Conservation (phyloP, 2,888 invertebrate species). For the Polyommatus icarus region DNA sequence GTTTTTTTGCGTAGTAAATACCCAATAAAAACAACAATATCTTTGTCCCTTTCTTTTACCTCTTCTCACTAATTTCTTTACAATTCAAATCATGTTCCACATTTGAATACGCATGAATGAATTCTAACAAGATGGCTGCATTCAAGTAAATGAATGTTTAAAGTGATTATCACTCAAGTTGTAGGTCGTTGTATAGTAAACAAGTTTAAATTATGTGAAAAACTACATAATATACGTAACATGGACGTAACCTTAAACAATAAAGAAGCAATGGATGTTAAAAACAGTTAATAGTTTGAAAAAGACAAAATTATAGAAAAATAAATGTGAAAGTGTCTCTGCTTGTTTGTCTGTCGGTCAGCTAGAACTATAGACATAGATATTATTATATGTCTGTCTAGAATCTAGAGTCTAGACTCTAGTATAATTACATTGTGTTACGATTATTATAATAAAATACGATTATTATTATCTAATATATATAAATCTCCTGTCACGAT, state of each 20-base stretch:
- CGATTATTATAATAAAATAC: too few relatives aligned
- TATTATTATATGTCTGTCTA: too few relatives aligned
- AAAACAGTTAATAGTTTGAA: too few relatives aligned
- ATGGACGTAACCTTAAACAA: background rate
- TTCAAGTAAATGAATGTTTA: background rate
- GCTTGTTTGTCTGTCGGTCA: too few relatives aligned
- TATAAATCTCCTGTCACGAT: too few relatives aligned
- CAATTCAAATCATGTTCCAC: background rate
- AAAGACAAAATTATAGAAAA: too few relatives aligned
- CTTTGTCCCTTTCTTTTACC: too few relatives aligned
- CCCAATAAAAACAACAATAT: background rate
- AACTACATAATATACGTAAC: background rate
- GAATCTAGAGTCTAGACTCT: too few relatives aligned
- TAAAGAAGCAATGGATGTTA: background rate
- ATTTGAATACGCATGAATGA: slow-evolving; percentile 18
- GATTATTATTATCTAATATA: too few relatives aligned
- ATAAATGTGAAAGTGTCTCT: too few relatives aligned
- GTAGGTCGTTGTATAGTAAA: background rate
- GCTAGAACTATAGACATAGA: too few relatives aligned
- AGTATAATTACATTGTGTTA: too few relatives aligned
- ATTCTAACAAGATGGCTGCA: slow-evolving; percentile 1
- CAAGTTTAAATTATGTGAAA: background rate
- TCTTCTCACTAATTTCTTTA: background rate
- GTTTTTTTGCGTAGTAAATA: background rate
- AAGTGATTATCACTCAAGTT: background rate